Percentiles rank a stretch among this genome's conserved stretches.
phyloP scores from a whole-genome alignment of 2,113 vertebrate genomes.

The Cinclus mexicanus region DNA sequence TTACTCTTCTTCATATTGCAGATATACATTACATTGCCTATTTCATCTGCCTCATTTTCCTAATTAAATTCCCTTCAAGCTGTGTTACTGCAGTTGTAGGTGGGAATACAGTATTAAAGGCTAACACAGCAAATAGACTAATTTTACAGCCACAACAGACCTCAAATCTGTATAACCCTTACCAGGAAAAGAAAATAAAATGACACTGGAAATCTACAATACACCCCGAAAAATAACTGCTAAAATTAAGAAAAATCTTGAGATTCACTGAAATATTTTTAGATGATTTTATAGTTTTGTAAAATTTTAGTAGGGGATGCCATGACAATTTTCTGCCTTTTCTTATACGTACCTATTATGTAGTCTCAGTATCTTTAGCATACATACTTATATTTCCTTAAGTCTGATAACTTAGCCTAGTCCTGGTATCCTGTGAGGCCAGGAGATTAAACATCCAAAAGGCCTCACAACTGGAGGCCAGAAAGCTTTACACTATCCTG shows the following conservation, averaged over 20 bases:
- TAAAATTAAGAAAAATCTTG: background rate
- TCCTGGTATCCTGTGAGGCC: background rate
- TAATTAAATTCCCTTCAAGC: conserved; percentile 50
- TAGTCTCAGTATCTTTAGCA: background rate
- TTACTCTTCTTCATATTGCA: conserved; percentile 51
- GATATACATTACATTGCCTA: conserved; percentile 10
- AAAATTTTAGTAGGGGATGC: background rate
- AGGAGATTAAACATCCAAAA: background rate
- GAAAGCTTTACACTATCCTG: background rate
- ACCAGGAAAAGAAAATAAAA: background rate
- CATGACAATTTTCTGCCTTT: background rate
- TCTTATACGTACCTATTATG: background rate
- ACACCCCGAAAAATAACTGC: background rate
- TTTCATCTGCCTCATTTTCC: conserved; percentile 55
- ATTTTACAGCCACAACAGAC: background rate
- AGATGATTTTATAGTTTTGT: background rate
- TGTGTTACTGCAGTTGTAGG: background rate
- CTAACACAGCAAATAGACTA: background rate
- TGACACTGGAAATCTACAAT: background rate
- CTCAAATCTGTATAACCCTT: background rate
- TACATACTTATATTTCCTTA: background rate
- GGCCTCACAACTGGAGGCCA: fast-evolving
- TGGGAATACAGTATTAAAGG: conserved; percentile 3
- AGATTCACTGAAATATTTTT: background rate
- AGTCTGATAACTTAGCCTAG: background rate